Conservation (phyloP, 1,140 invertebrate species). For the Whitmania pigra region DNA sequence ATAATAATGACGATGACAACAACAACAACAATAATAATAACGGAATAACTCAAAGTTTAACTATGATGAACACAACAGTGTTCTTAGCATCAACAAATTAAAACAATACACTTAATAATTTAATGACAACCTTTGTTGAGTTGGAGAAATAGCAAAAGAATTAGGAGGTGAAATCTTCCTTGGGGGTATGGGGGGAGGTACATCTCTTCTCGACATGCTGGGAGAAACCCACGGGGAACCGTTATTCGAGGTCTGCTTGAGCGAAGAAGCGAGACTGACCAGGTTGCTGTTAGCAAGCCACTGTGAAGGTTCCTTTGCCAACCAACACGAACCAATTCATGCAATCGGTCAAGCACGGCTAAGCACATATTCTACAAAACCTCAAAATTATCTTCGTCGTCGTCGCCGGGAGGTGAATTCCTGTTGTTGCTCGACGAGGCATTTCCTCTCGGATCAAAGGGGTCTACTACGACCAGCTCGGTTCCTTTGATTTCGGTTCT, state of each 20-base stretch:
- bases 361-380: constrained; percentile 29
- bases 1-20: too few species aligned
- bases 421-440: constrained; percentile 7
- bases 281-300: constrained; percentile 40
- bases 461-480: constrained; percentile 73
- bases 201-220: constrained; percentile 40
- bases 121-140: constrained; percentile 24
- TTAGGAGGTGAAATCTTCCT: constrained; percentile 35
- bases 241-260: constrained; percentile 48
- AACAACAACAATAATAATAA: too few species aligned
- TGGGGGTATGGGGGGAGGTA: constrained; percentile 44
- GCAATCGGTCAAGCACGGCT: background rate
- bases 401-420: constrained; percentile 30
- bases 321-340: too few species aligned
- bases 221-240: constrained; percentile 47
- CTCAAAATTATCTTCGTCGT: constrained; percentile 64
- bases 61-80: too few species aligned
- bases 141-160: constrained; percentile 28
- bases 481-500: constrained; percentile 97
- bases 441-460: constrained; percentile 38
- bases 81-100: too few species aligned
- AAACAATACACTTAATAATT: too few species aligned
- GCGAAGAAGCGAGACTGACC: constrained; percentile 47
- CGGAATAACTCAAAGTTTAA: too few species aligned
- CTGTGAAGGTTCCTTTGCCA: constrained; percentile 32